Conservation (phyloP, 2,113 vertebrate genomes). For the Bos javanicus region DNA sequence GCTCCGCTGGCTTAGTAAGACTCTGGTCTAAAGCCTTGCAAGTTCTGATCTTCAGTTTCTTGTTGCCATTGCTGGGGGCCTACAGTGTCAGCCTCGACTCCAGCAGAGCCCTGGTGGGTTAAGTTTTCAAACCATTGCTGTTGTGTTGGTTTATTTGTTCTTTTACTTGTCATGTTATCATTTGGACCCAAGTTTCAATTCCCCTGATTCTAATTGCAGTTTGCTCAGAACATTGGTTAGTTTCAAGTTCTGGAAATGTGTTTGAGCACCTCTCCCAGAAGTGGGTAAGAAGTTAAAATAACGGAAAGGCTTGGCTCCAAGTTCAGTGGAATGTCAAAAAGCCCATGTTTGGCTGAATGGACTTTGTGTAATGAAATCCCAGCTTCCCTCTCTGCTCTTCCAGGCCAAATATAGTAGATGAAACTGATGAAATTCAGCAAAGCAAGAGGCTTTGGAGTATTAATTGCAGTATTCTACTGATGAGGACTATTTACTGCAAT, state of each 20-base stretch:
- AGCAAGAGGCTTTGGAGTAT: not conserved
- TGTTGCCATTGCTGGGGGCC: not conserved
- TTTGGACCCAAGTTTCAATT: constrained; percentile 20
- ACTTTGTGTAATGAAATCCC: constrained; percentile 35
- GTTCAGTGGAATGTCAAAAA: constrained; percentile 49
- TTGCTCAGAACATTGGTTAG: not conserved
- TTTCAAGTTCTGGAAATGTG: constrained; percentile 58
- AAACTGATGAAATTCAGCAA: constrained; percentile 6
- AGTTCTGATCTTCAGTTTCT: not conserved
- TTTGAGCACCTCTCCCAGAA: constrained; percentile 53
- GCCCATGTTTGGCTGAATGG: constrained; percentile 24
- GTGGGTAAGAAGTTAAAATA: constrained; percentile 62
- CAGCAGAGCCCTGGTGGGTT: not conserved
- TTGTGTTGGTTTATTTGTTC: constrained; percentile 14
- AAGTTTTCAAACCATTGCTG: not conserved
- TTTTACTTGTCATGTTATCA: constrained; percentile 9
- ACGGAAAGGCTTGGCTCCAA: constrained; percentile 27
- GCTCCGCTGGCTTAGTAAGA: not conserved
- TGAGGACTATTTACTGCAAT: not conserved
- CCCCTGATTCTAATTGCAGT: constrained; percentile 32
- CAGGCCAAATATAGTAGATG: not conserved
- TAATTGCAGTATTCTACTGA: not conserved
- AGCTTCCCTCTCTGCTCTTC: not conserved
- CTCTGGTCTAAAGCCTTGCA: not conserved
- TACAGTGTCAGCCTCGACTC: not conserved